Base-by-base conservation (phyloP, 2,113 vertebrate genomes). In the Aleadryas rufinucha region DNA sequence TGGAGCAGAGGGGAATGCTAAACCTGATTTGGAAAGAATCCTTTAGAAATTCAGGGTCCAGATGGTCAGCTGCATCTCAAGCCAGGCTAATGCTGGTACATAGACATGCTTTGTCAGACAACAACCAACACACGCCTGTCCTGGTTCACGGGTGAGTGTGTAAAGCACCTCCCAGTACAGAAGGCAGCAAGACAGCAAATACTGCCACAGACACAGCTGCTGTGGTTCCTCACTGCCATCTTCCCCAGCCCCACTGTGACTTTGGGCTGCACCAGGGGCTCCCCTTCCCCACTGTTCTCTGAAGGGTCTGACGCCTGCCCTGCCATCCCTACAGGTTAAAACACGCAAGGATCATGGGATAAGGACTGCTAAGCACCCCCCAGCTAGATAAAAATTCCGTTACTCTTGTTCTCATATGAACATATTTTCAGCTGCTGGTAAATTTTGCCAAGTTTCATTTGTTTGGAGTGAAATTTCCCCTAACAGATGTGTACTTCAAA, bases 31-130 rank as follows among this genome's bases (percentile, higher is more conserved):
- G 63, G 54, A 96, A 85, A 69, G n/a, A 79, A 84, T 79, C 47
- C 44, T 65, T 87, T 41, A 76, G 61, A 85, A 93, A 94, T 77
- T 72, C 59, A 68, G 39, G 31, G 78, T 77, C 84, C 89, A 96
- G 83, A 94, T 93, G 75, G 85, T 92, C 94, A 92, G 50, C 45
- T 74, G n/a, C 59, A 33, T 80, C 63, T 86, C 82, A 86, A 86
- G 54, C 54, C 4, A 0, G 27, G 30, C 50, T 94, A 70, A 77
- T 63, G 70, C 37, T 77, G 21, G 37, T 93, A 57, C 2, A 2
- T 24, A 74, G 50, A 94, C 69, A 83, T 13, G n/a, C 37, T 80
- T 66, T 88, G 68, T 86, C 90, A 93, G 75, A 85, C 3, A 9
- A 83, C 75, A 70, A 41, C 57, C 50, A 76, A 30, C 37, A 56